Conservation (phyloP, 1,140 invertebrate genomes). For the Harlomillsia oculata region DNA sequence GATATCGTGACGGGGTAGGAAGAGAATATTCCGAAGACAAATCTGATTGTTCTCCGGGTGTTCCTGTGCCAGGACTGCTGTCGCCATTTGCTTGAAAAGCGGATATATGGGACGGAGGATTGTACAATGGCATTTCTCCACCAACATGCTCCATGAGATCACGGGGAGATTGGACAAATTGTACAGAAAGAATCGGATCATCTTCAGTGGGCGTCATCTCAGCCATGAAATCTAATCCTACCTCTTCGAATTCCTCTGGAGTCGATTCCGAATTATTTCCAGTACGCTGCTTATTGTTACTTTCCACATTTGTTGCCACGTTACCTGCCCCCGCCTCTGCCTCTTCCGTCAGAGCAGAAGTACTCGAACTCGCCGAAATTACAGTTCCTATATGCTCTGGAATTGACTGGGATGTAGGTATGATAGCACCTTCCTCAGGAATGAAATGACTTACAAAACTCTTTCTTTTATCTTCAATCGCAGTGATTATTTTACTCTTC, state of each 20-base stretch:
- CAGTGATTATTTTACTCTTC: constrained; percentile 33
- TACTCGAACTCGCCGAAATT: not conserved
- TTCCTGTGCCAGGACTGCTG: not conserved
- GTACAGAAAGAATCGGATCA: not conserved
- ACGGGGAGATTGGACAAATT: constrained; percentile 8
- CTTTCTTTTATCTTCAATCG: constrained; percentile 33
- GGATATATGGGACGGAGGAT: not conserved
- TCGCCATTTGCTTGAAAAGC: not conserved
- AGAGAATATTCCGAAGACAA: too few relatives aligned
- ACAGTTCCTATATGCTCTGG: constrained; percentile 18
- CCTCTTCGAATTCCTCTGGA: constrained; percentile 18
- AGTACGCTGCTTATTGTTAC: not conserved
- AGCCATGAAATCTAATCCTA: constrained; percentile 19
- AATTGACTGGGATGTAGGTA: constrained; percentile 8
- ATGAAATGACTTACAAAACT: constrained; percentile 32
- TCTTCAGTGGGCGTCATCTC: constrained; percentile 1
- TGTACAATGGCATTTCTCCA: constrained; percentile 1
- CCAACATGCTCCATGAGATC: constrained; percentile 1
- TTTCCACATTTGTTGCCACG: not conserved
- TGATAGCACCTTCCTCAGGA: constrained; percentile 25
- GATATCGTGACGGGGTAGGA: too few relatives aligned
- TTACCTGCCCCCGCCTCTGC: not conserved
- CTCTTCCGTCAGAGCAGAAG: not conserved
- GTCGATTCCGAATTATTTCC: not conserved
- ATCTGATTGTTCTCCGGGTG: too few relatives aligned